Evolutionary conservation across 2,113 vertebrate species (phyloP), one percentile per base, ranked within the genome.

Genomic region (Larimichthys crocea): DNA sequence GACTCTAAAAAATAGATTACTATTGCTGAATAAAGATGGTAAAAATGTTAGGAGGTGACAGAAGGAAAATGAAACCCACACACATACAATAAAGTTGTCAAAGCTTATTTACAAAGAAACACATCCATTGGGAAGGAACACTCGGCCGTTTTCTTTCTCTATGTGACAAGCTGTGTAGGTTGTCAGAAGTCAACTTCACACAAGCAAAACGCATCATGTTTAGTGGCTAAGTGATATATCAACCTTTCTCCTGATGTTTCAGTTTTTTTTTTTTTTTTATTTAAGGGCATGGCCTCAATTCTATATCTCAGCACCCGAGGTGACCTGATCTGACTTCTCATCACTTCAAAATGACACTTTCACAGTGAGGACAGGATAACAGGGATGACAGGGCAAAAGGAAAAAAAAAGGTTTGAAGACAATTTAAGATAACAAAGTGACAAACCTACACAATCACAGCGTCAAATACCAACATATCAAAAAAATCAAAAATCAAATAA

Each of bases 31-130:
- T 53, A 63, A 71, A 65, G 76, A 80, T 83, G 53, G 68, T 60
- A 72, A 82, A 85, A 75, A 49, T 10, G 3, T 44, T 31, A n/a
- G 24, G 16, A 57, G 59, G 48, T 68, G 83, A 76, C 76, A 69
- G 57, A 80, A 10, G 55, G 64, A 82, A 84, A 86, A 84, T 79
- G 57, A 86, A 56, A 79, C 35, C 60, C 63, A 59, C 67, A 67
- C 24, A 62, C 40, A 53, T 16, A 55, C 31, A 79, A 64, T 55
- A 79, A 82, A 72, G 56, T 16, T 80, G 73, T 81, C 68, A 82
- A 70, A 60, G 53, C 57, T 48, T 55, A 68, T 82, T 80, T 80
- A 79, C 60, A 71, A 26, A 65, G 12, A 70, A 56, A 65, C 26
- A 12, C 12, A 78, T 80, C 68, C 53, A 29, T 2, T 53, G 79